These are phyloP conservation scores for Austrolebias charrua DNA, from an alignment of 2,797 vertebrate species.

Conservation along the genomic window DNA sequence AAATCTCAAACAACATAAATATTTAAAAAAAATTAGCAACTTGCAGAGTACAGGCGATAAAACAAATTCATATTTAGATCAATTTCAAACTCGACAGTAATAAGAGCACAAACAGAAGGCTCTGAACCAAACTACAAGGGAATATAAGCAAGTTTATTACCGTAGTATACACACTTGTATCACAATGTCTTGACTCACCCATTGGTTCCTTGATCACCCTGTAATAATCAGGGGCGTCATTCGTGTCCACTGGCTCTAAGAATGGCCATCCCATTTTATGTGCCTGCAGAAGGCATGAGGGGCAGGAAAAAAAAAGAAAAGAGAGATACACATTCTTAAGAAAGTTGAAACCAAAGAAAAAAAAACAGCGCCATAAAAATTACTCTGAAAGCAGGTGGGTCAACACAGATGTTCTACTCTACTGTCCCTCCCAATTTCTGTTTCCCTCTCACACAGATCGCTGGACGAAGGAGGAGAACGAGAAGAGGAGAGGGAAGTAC, in stretches of 20 bases:
- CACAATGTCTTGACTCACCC: conserved; percentile 86
- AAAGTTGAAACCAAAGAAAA: conserved; percentile 58
- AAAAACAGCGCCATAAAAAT: conserved; percentile 62
- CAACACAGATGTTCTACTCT: conserved; percentile 72
- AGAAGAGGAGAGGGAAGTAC: conserved; percentile 30
- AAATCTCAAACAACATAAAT: no score
- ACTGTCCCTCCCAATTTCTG: conserved; percentile 1
- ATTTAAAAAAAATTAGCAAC: no score
- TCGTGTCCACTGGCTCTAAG: conserved; percentile 95
- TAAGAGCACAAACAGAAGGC: not conserved
- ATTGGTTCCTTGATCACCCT: conserved; percentile 98
- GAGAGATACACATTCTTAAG: conserved; percentile 42
- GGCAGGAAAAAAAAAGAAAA: not conserved
- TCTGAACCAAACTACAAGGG: not conserved
- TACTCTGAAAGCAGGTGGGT: conserved; percentile 74
- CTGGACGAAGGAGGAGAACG: conserved; percentile 24
- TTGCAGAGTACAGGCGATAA: no score
- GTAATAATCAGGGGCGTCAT: conserved; percentile 97
- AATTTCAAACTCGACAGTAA: no score
- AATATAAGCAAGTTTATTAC: not conserved
- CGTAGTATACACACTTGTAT: no score
- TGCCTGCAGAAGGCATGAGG: conserved; percentile 74
- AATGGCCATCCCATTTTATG: conserved; percentile 99
- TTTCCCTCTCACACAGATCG: not conserved
- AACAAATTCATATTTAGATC: no score